Base-by-base conservation (phyloP, 2,113 vertebrate genomes). In the Rhipidura dahli region DNA sequence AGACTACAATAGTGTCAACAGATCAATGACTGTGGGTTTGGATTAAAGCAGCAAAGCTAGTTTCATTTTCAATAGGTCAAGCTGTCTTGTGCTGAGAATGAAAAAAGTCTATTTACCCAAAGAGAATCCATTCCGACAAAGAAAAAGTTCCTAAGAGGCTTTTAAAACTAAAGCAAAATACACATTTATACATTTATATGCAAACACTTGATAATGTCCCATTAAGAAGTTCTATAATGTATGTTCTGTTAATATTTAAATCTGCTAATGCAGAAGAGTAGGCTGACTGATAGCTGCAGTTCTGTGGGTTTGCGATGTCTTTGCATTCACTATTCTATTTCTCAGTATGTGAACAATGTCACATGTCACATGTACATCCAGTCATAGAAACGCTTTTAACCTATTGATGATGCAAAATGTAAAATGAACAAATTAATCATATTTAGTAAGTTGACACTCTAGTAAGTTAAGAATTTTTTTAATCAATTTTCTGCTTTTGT, bases 91-190 rank as follows among this genome's bases (percentile, higher is more conserved):
- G 44, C 30, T 88, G 40, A 72, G 31, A 88, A 72, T 61, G 26
- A 93, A 95, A n/a, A 5, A 71, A 33, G 19, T 51, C 21, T 21
- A 51, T 82, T 92, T 92, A 5, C 27, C 49, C 23, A 44, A 84
- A 70, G 17, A 44, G 5, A 50, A 89, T 44, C 9, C 15, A 63
- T 51, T 71, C 20, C 31, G 45, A 53, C 20, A 60, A 50, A 66
- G 19, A 35, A 80, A 45, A 90, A 50, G 17, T 50, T 23, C 49
- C 26, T 71, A 51, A 69, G 31, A 86, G 18, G 3, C n/a, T 89
- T 86, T 90, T 81, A 78, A 61, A 90, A 75, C 23, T 14, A 81
- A 78, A 82, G 21, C 6, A 76, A 90, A 82, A 39, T 66, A 53
- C 20, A 57, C n/a, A 44, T 26, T 45, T 11, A 35, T 57, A 18